Conservation (phyloP, 92 coral and sea anemone species). For the Palythoa grandiflora region DNA sequence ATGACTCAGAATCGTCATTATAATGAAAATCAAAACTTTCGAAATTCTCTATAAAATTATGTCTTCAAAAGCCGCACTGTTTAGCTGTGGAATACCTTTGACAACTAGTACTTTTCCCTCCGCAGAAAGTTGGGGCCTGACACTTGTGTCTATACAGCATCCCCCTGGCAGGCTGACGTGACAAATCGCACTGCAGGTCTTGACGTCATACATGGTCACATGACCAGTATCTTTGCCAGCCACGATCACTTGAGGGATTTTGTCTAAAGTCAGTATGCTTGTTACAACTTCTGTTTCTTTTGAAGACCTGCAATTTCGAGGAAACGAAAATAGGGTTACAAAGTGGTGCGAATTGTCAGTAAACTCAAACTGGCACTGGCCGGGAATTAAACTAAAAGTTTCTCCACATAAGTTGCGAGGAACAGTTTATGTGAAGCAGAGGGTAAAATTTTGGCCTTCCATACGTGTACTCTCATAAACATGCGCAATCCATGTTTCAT, state of each 20-base stretch:
- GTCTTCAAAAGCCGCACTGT: neutral
- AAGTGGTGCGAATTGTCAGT: too few relatives aligned
- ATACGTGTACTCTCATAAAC: too few relatives aligned
- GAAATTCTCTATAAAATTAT: too few relatives aligned
- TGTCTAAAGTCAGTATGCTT: constrained; percentile 55
- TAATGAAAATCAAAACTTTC: neutral
- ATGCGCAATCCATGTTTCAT: too few relatives aligned
- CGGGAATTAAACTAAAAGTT: too few relatives aligned
- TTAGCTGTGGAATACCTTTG: constrained; percentile 45
- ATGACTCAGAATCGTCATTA: neutral
- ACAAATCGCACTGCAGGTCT: constrained; percentile 69
- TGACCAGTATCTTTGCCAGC: constrained; percentile 67
- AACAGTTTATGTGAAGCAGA: too few relatives aligned
- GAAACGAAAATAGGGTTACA: too few relatives aligned
- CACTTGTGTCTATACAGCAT: constrained; percentile 51
- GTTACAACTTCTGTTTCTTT: constrained; percentile 59
- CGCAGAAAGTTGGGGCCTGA: constrained; percentile 66
- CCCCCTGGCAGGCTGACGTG: constrained; percentile 75
- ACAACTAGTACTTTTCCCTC: constrained; percentile 74
- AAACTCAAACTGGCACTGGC: too few relatives aligned
- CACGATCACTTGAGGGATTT: constrained; percentile 80
- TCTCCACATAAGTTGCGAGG: too few relatives aligned
- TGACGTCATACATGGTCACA: constrained; percentile 76
- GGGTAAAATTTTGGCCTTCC: too few relatives aligned
- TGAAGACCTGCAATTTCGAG: constrained; percentile 71